These are phyloP conservation scores for Enteromius unitaeniatus DNA, from an alignment of 2,797 vertebrate genomes.

Conservation along the genomic window DNA sequence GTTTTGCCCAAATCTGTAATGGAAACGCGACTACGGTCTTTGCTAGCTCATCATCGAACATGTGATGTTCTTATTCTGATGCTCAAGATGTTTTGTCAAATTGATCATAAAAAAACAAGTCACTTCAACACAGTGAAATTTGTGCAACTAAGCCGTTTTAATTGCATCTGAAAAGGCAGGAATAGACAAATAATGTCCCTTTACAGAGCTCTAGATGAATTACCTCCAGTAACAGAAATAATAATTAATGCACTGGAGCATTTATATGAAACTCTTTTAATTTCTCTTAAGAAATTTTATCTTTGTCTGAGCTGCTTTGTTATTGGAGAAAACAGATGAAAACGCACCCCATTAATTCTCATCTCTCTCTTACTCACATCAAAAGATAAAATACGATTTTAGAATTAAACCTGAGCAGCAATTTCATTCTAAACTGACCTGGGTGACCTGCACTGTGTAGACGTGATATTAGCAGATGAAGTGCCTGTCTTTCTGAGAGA, in stretches of 20 bases:
- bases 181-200: constrained; percentile 13
- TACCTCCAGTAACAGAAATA: constrained; percentile 35
- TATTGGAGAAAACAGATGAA: constrained; percentile 35
- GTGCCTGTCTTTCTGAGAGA: constrained; percentile 65
- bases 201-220: constrained; percentile 31
- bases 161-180: background rate
- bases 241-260: constrained; percentile 40
- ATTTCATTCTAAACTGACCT: constrained; percentile 78
- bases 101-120: background rate
- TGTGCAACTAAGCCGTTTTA: background rate
- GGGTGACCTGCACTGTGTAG: constrained; percentile 68
- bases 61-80: background rate
- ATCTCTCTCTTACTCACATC: constrained; percentile 57
- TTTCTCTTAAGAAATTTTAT: constrained; percentile 44
- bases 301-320: constrained; percentile 36
- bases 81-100: background rate
- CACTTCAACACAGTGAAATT: background rate
- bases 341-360: constrained; percentile 30
- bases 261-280: constrained; percentile 38
- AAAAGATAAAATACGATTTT: constrained; percentile 73
- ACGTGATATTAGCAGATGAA: constrained; percentile 70
- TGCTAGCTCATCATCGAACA: background rate
- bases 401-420: constrained; percentile 75
- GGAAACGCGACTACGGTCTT: no score
- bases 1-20: no score